Percentiles rank a stretch among this genome's conserved stretches.
These are phyloP conservation scores for Ciconia boyciana DNA, from an alignment of 2,113 vertebrate species.

Conservation along the genomic window DNA sequence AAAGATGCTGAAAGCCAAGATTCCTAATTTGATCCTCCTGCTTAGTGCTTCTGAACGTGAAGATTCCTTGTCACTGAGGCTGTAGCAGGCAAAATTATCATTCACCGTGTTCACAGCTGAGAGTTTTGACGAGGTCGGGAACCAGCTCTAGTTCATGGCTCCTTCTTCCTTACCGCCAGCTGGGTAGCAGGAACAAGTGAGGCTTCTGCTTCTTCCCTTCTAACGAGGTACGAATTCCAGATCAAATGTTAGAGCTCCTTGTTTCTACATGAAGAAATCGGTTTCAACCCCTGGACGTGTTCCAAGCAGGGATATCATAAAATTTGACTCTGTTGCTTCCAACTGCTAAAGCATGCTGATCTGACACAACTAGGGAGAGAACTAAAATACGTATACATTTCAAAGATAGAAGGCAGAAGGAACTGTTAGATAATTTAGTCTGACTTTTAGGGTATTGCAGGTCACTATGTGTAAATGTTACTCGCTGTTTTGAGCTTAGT, in stretches of 20 bases:
- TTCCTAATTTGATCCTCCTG: not conserved
- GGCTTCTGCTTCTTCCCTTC: constrained; percentile 9
- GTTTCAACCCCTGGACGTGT: not conserved
- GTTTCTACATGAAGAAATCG: not conserved
- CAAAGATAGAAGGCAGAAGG: not conserved
- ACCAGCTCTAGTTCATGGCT: not conserved
- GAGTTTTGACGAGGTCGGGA: not conserved
- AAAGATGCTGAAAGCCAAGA: not conserved
- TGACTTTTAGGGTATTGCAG: constrained; percentile 13
- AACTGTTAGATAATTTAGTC: not conserved
- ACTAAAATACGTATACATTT: not conserved
- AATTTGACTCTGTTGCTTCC: not conserved
- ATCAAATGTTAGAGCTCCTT: constrained; percentile 1
- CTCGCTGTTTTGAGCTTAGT: not conserved
- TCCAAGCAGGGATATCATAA: constrained; percentile 8
- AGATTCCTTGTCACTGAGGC: not conserved
- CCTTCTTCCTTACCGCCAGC: not conserved
- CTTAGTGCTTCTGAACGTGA: not conserved
- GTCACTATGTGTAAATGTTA: not conserved
- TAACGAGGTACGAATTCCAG: not conserved
- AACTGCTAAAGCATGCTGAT: not conserved
- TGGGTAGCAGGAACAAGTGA: not conserved
- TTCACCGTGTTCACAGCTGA: not conserved
- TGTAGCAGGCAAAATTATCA: constrained; percentile 2
- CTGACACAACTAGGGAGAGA: not conserved